Evolutionary conservation across 2,113 vertebrate species (phyloP).

Genomic region (Pedionomus torquatus): DNA sequence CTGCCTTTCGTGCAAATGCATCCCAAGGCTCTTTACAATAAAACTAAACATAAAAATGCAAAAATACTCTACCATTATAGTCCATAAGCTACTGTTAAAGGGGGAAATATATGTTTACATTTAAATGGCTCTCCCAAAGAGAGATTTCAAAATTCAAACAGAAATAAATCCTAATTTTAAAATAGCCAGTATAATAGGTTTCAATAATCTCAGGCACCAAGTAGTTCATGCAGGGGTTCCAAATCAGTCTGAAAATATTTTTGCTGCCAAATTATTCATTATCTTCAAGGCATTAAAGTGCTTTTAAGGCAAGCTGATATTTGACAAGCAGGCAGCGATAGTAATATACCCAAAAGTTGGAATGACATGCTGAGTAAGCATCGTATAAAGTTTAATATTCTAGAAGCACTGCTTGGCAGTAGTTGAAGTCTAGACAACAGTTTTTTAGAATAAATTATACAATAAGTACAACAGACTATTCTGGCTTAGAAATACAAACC

Average conservation of each 20-base stretch:
- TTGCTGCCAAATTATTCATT: constrained; percentile 57
- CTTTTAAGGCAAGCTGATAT: constrained; percentile 43
- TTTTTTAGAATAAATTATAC: neutral
- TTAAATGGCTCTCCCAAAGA: constrained; percentile 39
- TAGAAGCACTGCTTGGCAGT: neutral
- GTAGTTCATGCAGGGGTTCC: neutral
- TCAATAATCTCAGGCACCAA: neutral
- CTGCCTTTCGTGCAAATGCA: constrained; percentile 63
- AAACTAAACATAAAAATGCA: constrained; percentile 69
- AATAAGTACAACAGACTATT: neutral
- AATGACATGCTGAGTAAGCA: constrained; percentile 13
- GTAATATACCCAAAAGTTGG: neutral
- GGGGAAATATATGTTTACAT: constrained; percentile 22
- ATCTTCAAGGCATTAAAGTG: constrained; percentile 40
- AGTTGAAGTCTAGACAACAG: constrained; percentile 2
- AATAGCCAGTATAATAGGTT: constrained; percentile 9
- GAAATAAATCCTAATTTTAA: constrained; percentile 54
- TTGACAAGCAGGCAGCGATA: constrained; percentile 3
- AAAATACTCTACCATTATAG: constrained; percentile 51
- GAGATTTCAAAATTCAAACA: constrained; percentile 43
- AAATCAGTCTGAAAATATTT: constrained; percentile 40
- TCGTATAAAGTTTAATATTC: constrained; percentile 22
- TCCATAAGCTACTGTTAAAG: constrained; percentile 42
- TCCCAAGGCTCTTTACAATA: constrained; percentile 66
- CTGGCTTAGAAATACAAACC: neutral